Percentiles rank a stretch among this genome's conserved stretches.
phyloP scores from a whole-genome alignment of 2,113 vertebrate species.

The Tylochromis polylepis region DNA sequence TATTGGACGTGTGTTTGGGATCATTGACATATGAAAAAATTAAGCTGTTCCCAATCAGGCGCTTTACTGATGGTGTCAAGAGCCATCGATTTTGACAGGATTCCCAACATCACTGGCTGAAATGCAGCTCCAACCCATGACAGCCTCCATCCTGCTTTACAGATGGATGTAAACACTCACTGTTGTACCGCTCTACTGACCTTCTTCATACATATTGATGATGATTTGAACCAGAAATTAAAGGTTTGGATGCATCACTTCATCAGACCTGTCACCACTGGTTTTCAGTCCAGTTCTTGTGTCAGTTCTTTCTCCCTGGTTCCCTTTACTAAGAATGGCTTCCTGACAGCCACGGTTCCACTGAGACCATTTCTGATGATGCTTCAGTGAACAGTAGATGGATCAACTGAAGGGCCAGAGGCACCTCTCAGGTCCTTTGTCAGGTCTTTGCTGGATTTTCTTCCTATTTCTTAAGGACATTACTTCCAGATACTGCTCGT shows the following conservation, averaged over 20 bases:
- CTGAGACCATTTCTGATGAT: not conserved
- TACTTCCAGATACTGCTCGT: not conserved
- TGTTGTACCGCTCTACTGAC: not conserved
- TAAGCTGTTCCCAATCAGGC: not conserved
- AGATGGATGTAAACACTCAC: not conserved
- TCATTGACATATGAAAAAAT: not conserved
- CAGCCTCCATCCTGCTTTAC: not conserved
- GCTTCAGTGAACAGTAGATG: not conserved
- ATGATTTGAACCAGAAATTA: not conserved
- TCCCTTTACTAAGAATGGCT: not conserved
- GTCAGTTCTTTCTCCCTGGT: not conserved
- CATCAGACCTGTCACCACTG: not conserved
- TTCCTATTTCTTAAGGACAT: not conserved
- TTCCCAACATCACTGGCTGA: not conserved
- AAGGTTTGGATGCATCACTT: not conserved
- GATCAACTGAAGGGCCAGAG: not conserved
- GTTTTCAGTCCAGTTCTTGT: not conserved
- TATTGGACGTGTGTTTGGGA: not conserved
- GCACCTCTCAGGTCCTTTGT: not conserved
- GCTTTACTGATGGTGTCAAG: not conserved
- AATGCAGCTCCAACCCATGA: not conserved
- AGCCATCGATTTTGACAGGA: not conserved
- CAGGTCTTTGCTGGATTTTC: not conserved
- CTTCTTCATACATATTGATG: not conserved
- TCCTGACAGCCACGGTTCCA: not conserved